These are phyloP conservation scores for Machimus atricapillus DNA, from an alignment of 2,888 invertebrate genomes.

Conservation along the genomic window DNA sequence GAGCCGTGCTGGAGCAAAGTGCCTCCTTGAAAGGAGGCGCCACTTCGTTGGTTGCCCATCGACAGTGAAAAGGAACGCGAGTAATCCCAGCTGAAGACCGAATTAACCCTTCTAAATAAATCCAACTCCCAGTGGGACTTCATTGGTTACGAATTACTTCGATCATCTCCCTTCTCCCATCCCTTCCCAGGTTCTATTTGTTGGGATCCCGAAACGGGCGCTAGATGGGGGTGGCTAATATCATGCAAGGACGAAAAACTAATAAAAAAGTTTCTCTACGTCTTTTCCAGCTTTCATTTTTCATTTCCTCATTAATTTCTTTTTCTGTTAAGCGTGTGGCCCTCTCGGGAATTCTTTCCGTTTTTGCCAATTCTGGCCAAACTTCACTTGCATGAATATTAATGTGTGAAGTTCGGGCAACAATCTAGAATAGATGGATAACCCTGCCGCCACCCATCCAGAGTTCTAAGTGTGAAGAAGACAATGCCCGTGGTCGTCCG, in stretches of 20 bases:
- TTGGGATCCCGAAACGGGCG: not conserved
- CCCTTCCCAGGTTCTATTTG: not conserved
- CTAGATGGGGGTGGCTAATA: not conserved
- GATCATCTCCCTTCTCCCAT: not conserved
- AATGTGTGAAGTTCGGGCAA: not conserved
- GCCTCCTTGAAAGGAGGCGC: not conserved
- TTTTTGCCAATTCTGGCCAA: not conserved
- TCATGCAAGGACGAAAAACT: not conserved
- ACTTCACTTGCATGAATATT: slow-evolving; percentile 22
- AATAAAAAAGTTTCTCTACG: slow-evolving; percentile 9
- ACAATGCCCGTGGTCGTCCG: not conserved
- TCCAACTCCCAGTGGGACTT: not conserved
- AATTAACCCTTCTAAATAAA: slow-evolving; percentile 10
- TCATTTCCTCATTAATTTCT: slow-evolving; percentile 24
- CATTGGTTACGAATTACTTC: slow-evolving; percentile 8
- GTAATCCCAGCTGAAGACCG: not conserved
- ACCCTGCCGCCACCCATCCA: not conserved
- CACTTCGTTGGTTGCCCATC: not conserved
- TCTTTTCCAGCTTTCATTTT: slow-evolving; percentile 20
- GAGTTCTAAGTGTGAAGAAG: not conserved
- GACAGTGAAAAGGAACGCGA: not conserved
- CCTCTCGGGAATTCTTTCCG: not conserved
- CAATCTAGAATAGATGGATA: not conserved
- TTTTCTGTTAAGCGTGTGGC: not conserved
- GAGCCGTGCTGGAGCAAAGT: not conserved